Evolutionary conservation across 2,113 vertebrate genomes (phyloP).

Genomic region (Hepsetus odoe): DNA sequence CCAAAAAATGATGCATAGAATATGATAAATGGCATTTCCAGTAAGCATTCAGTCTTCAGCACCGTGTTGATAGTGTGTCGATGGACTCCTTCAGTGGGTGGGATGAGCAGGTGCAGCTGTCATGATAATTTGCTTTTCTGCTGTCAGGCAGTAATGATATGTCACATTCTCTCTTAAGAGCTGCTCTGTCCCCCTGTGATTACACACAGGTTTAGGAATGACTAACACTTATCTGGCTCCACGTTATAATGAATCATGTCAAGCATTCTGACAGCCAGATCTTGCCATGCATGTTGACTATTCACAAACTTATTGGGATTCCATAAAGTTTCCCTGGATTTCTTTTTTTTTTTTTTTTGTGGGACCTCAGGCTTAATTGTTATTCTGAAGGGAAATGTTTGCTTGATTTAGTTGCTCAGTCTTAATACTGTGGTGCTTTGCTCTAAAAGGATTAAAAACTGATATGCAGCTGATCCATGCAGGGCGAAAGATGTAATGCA

Average conservation of each 20-base stretch:
- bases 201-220: constrained; percentile 14
- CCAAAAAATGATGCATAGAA: background rate
- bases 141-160: constrained; percentile 33
- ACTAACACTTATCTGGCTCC: background rate
- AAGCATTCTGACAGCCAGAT: constrained; percentile 13
- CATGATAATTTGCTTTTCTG: constrained; percentile 39
- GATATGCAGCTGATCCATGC: background rate
- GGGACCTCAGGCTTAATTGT: background rate
- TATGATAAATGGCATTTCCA: background rate
- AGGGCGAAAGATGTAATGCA: background rate
- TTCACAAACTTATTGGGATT: constrained; percentile 4
- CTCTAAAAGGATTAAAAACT: background rate
- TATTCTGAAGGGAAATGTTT: background rate
- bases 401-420: background rate
- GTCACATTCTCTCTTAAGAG: background rate
- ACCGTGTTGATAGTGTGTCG: background rate
- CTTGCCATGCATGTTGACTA: background rate
- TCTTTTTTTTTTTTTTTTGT: background rate
- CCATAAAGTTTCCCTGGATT: background rate
- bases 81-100: background rate
- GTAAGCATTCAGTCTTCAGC: background rate
- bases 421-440: background rate
- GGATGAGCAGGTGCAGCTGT: constrained; percentile 1
- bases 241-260: background rate
- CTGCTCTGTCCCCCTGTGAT: constrained; percentile 16